Base-by-base conservation (phyloP, 2,113 vertebrate genomes). In the Gobiocypris rarus region DNA sequence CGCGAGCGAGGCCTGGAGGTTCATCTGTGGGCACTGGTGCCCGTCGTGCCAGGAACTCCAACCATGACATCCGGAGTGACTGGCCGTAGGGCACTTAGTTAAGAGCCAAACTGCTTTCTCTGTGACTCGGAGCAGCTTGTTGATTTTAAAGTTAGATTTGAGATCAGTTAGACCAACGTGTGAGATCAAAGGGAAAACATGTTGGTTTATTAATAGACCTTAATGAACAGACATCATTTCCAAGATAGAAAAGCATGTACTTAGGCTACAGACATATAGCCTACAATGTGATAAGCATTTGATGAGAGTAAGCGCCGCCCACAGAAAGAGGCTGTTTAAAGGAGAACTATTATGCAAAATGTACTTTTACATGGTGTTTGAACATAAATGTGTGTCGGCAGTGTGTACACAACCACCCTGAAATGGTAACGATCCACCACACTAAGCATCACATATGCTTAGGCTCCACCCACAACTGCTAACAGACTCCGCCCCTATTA, bases 1-100 rank as follows among this genome's bases (percentile, higher is more conserved):
- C 43, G 28, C 31, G 4, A 80, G 61, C 26, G 6, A 31, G 9
- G 45, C 71, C 50, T 43, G 63, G 87, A 34, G 74, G 84, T 88
- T 91, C 90, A 91, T 90, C 86, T 86, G 86, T 80, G 85, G 89
- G 78, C 22, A 77, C 83, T 43, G 87, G 89, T 92, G 90, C 90
- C 88, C 89, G 77, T 89, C 87, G 31, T 11, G 83, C 87, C 86
- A 88, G 87, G 84, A 80, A 78, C 87, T 48, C 59, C 50, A 67
- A 48, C 38, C 77, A 31, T 67, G 59, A 65, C 38, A 67, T 67
- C 59, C 59, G 11, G 26, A 80, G 9, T 5, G 59, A 31, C 41
- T 15, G 24, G 14, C 76, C n/a, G 14, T 10, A 52, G 34, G 76
- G 76, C 14, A 63, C 75, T 61, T 45, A 45, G 56, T 63, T 28